phyloP scores from a whole-genome alignment of 1,140 invertebrate genomes.

The Trichogramma pretiosum region DNA sequence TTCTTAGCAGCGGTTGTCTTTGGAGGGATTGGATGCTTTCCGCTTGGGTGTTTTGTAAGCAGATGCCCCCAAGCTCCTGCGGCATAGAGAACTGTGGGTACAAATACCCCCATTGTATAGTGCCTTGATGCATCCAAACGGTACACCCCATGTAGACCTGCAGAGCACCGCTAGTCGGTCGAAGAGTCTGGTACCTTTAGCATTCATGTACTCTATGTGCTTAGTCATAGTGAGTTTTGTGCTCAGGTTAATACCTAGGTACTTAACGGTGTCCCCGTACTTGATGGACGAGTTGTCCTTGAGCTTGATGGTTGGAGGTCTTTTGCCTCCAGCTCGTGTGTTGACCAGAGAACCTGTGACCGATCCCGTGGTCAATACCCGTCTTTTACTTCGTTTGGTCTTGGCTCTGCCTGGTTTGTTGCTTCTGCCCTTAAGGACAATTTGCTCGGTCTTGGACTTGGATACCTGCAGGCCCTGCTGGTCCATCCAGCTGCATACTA shows the following conservation, averaged over 20 bases:
- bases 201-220: not conserved
- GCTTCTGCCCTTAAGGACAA: not conserved
- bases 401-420: not conserved
- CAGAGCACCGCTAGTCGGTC: slow-evolving; percentile 5
- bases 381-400: not conserved
- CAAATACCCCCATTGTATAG: slow-evolving; percentile 24
- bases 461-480: slow-evolving; percentile 8
- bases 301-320: not conserved
- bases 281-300: not conserved
- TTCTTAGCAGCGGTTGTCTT: slow-evolving; percentile 20
- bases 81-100: slow-evolving; percentile 23
- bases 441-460: not conserved
- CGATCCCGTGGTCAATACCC: not conserved
- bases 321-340: not conserved
- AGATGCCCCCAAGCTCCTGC: slow-evolving; percentile 23
- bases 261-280: not conserved
- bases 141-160: slow-evolving; percentile 16
- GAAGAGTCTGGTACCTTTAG: not conserved
- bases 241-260: slow-evolving; percentile 12
- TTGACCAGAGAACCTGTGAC: not conserved
- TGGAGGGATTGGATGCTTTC: slow-evolving; percentile 12
- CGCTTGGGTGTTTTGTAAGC: not conserved
- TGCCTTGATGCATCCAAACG: slow-evolving; percentile 13
- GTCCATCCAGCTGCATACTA: slow-evolving; percentile 17
- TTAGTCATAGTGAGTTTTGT: not conserved